Evolutionary conservation across 2,797 vertebrate species (phyloP).

Genomic region (Coranthus polyacanthus): DNA sequence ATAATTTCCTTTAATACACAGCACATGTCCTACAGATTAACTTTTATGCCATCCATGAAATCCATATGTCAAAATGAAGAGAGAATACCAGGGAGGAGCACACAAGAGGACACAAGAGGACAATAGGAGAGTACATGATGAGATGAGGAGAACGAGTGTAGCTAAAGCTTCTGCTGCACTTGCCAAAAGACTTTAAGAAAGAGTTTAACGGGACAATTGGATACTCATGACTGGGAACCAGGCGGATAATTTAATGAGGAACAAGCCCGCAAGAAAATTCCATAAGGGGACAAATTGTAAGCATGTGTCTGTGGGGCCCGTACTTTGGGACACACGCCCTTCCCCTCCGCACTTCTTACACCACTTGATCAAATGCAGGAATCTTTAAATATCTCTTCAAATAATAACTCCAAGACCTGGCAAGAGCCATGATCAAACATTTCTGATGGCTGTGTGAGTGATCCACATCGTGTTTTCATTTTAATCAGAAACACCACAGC

Average conservation of each 20-base stretch:
- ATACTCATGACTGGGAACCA: conserved; percentile 81
- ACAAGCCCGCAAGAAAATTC: conserved; percentile 81
- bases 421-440: conserved; percentile 59
- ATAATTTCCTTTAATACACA: conserved; percentile 4
- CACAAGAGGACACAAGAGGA: conserved; percentile 28
- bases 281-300: conserved; percentile 82
- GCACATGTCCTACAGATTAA: conserved; percentile 14
- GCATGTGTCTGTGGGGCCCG: conserved; percentile 81
- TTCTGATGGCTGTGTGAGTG: conserved; percentile 53
- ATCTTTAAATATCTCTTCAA: conserved; percentile 72
- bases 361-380: conserved; percentile 71
- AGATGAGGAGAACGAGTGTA: conserved; percentile 29
- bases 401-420: conserved; percentile 64
- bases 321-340: conserved; percentile 65
- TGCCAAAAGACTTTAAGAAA: conserved; percentile 68
- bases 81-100: conserved; percentile 10
- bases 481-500: conserved; percentile 66
- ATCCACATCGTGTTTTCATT: conserved; percentile 57
- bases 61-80: conserved; percentile 12
- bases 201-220: conserved; percentile 76
- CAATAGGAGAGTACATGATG: conserved; percentile 22
- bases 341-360: conserved; percentile 57
- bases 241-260: conserved; percentile 82
- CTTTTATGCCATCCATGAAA: background rate
- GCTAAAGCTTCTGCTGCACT: conserved; percentile 67